Percentiles rank a stretch among this genome's conserved stretches.
Conservation (phyloP, 2,888 invertebrate species). For the Sarcophaga variegata region DNA sequence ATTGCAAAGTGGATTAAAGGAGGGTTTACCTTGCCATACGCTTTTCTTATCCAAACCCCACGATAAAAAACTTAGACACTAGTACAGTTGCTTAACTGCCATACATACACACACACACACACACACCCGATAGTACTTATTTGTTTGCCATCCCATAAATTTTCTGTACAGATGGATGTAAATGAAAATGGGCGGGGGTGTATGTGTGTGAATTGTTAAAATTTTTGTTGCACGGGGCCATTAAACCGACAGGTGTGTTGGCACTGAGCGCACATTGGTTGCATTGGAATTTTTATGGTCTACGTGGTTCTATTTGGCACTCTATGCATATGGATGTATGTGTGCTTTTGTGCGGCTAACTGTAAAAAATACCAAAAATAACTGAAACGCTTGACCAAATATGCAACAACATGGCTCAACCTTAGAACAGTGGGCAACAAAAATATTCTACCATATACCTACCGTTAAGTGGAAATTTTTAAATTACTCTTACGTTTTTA, state of each 20-base stretch:
- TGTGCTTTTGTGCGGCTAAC: constrained; percentile 2
- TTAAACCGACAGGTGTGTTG: constrained; percentile 64
- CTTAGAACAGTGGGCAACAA: neutral
- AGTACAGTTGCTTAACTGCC: constrained; percentile 10
- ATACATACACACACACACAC: neutral
- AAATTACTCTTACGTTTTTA: too few relatives aligned
- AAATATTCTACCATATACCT: neutral
- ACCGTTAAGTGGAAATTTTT: neutral
- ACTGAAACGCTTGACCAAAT: constrained; percentile 66
- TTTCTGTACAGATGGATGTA: neutral
- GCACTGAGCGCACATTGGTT: constrained; percentile 55
- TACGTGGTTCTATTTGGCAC: constrained; percentile 37
- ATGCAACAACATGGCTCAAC: constrained; percentile 47
- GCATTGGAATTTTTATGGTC: constrained; percentile 48
- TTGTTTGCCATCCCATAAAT: neutral
- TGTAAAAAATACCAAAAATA: constrained; percentile 63
- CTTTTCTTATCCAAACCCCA: neutral
- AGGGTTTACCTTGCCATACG: constrained; percentile 5
- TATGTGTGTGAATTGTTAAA: constrained; percentile 18
- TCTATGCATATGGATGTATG: neutral
- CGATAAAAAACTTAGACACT: constrained; percentile 10
- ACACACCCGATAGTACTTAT: neutral
- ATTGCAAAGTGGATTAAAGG: constrained; percentile 66
- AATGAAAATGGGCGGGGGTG: neutral
- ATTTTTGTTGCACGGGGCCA: constrained; percentile 44